Evolutionary conservation across 2,888 invertebrate genomes (phyloP).

Genomic region (Drosophila dives): DNA sequence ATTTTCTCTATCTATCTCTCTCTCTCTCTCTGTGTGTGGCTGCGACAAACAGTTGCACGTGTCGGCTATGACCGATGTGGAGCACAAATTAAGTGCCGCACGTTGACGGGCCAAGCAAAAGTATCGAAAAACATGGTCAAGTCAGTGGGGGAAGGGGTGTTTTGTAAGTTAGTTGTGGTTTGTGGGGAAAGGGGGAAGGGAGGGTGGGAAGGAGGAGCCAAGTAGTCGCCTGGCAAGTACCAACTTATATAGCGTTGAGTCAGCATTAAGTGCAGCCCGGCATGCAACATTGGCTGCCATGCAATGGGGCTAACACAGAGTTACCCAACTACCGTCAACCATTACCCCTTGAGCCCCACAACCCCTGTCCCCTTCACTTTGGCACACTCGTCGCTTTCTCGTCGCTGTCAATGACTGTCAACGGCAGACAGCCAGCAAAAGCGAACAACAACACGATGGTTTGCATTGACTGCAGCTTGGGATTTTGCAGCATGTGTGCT

Average conservation of each 20-base stretch:
- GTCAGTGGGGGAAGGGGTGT: neutral
- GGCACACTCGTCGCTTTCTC: conserved; percentile 4
- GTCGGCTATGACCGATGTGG: conserved; percentile 39
- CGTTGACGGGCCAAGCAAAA: conserved; percentile 15
- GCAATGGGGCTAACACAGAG: conserved; percentile 46
- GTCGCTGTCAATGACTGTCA: conserved; percentile 76
- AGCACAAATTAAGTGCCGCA: conserved; percentile 38
- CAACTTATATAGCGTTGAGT: conserved; percentile 69
- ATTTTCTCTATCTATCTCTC: neutral
- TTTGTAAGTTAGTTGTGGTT: neutral
- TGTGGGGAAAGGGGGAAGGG: no score
- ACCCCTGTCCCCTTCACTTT: neutral
- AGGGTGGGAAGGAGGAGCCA: neutral
- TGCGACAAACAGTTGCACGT: neutral
- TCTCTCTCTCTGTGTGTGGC: neutral
- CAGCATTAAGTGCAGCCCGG: conserved; percentile 72
- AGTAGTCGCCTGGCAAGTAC: conserved; percentile 59
- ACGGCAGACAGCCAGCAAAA: conserved; percentile 64
- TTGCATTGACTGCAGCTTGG: conserved; percentile 38
- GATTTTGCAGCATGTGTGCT: conserved; percentile 5
- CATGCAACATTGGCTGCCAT: conserved; percentile 73
- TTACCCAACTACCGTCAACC: neutral
- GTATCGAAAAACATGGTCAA: conserved; percentile 42
- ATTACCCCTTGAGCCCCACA: neutral
- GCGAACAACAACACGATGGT: conserved; percentile 57